These are phyloP conservation scores for Elephantulus edwardii DNA, from an alignment of 2,113 vertebrate species.

Conservation along the genomic window DNA sequence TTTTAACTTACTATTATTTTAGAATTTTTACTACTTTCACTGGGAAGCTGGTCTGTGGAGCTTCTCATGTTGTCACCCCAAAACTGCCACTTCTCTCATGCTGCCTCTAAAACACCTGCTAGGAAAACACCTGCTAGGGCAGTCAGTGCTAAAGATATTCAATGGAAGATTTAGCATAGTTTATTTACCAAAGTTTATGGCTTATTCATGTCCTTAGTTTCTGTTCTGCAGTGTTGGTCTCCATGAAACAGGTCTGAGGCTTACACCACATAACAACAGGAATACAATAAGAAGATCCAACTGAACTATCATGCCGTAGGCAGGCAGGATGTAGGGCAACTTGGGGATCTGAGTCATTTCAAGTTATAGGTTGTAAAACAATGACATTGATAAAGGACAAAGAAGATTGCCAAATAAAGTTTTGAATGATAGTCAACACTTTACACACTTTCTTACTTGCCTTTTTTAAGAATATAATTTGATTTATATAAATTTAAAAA, in stretches of 20 bases:
- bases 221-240: background rate
- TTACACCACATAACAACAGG: too few relatives aligned
- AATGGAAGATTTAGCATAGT: background rate
- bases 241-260: background rate
- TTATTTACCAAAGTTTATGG: background rate
- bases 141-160: background rate
- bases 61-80: background rate
- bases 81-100: background rate
- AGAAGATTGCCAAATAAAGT: background rate
- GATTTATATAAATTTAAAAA: too few relatives aligned
- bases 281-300: background rate
- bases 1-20: background rate
- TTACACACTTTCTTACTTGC: background rate
- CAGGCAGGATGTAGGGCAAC: background rate
- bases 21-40: background rate
- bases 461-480: too few relatives aligned
- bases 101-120: background rate
- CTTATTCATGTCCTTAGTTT: background rate
- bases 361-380: background rate
- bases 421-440: background rate
- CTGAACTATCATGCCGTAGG: background rate
- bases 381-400: background rate
- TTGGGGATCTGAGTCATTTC: background rate
- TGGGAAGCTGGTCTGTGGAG: background rate
- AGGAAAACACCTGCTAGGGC: background rate